Evolutionary conservation across 92 coral and sea anemone genomes (phyloP).

Genomic region (Galaxea fascicularis): DNA sequence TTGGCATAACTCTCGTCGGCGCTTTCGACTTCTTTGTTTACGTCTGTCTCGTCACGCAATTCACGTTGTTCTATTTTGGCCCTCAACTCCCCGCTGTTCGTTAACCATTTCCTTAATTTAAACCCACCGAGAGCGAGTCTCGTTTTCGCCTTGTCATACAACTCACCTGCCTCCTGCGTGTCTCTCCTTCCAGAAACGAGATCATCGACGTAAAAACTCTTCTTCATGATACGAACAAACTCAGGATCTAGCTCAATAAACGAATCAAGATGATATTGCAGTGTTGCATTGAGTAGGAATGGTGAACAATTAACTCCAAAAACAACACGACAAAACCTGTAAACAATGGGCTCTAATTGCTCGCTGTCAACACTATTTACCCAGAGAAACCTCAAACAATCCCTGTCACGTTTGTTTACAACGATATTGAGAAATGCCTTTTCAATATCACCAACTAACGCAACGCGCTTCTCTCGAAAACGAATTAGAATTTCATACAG

Average conservation of each 20-base stretch:
- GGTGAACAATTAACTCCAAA: neutral
- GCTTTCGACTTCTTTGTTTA: neutral
- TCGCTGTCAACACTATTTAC: neutral
- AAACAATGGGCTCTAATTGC: neutral
- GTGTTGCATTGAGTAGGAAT: no score
- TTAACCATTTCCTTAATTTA: slow-evolving; percentile 11
- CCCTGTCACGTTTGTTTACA: neutral
- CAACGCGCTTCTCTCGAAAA: neutral
- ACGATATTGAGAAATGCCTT: neutral
- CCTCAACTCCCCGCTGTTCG: neutral
- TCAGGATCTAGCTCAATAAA: no score
- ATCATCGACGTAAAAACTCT: no score
- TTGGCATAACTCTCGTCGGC: slow-evolving; percentile 58
- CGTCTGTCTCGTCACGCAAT: neutral
- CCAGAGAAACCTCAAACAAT: slow-evolving; percentile 1
- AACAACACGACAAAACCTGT: neutral
- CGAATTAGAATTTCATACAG: neutral
- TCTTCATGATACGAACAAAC: no score
- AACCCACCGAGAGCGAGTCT: slow-evolving; percentile 17
- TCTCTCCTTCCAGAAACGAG: neutral
- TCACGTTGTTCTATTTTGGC: neutral
- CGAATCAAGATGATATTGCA: no score
- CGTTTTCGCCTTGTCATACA: neutral
- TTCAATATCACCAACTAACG: neutral
- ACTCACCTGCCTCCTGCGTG: neutral